Evolutionary conservation across 2,113 vertebrate species (phyloP).

Genomic region (Chrysochloris asiatica): DNA sequence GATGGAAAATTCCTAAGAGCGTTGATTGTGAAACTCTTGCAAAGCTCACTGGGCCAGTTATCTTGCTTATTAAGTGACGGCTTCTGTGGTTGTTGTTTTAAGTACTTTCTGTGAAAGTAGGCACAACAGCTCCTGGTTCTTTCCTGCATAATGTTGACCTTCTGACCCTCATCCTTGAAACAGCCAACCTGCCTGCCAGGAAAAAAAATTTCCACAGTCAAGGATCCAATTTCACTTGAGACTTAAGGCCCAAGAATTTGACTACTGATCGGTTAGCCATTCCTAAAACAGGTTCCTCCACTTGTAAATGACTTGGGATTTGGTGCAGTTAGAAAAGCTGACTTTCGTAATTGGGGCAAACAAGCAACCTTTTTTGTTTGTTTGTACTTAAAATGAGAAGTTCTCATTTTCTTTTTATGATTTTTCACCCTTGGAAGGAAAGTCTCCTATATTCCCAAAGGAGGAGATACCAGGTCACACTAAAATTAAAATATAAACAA

Average conservation of each 20-base stretch:
- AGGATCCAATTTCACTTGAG: slow-evolving; percentile 63
- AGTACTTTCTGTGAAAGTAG: slow-evolving; percentile 12
- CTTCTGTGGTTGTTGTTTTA: background rate
- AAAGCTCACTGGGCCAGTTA: background rate
- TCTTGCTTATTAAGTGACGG: background rate
- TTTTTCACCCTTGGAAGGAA: background rate
- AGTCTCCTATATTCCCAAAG: slow-evolving; percentile 46
- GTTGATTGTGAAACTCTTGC: background rate
- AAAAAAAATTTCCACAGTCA: background rate
- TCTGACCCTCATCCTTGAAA: slow-evolving; percentile 10
- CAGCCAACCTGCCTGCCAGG: background rate
- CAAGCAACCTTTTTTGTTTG: background rate
- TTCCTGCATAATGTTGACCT: background rate
- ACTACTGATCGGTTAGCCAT: slow-evolving; percentile 38
- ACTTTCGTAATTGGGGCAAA: background rate
- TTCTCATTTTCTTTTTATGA: background rate
- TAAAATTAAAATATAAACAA: slow-evolving; percentile 48
- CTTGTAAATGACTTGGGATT: slow-evolving; percentile 24
- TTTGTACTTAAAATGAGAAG: background rate
- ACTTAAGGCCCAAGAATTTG: slow-evolving; percentile 55
- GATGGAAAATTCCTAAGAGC: slow-evolving; percentile 48
- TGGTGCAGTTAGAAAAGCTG: slow-evolving; percentile 28
- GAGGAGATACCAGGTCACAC: background rate
- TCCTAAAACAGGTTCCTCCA: slow-evolving; percentile 63
- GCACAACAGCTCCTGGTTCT: background rate